phyloP scores from a whole-genome alignment of 2,113 vertebrate genomes.

The Vanacampus margaritifer region DNA sequence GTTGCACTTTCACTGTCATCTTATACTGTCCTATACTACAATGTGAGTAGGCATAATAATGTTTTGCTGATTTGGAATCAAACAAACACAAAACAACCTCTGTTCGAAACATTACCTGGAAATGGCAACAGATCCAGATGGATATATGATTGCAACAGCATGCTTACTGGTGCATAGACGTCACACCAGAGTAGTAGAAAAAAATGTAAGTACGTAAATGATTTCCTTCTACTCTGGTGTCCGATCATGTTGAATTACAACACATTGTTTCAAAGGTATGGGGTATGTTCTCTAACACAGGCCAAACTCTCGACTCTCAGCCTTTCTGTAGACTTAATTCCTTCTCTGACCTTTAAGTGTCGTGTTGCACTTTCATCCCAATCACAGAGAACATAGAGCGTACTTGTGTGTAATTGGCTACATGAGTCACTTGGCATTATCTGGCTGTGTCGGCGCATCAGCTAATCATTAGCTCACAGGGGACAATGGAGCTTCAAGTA shows the following conservation, averaged over 20 bases:
- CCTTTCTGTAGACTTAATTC: constrained; percentile 35
- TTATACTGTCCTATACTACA: too few species aligned
- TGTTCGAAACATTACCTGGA: background rate
- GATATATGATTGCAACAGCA: background rate
- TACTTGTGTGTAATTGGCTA: constrained; percentile 49
- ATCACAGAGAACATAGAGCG: constrained; percentile 31
- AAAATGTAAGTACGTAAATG: too few species aligned
- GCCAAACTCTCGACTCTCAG: constrained; percentile 6
- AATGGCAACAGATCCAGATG: background rate
- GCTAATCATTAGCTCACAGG: constrained; percentile 42
- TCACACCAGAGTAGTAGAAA: too few species aligned
- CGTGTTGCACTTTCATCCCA: constrained; percentile 49
- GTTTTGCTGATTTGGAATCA: too few species aligned
- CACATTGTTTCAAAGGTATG: background rate
- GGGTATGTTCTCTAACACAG: background rate
- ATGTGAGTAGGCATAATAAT: too few species aligned
- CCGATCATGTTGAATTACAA: background rate
- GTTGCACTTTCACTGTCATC: too few species aligned
- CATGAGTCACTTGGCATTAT: constrained; percentile 56
- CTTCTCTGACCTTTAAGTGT: constrained; percentile 56
- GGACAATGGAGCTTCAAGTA: constrained; percentile 33
- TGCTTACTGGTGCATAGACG: background rate
- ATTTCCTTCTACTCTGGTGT: background rate
- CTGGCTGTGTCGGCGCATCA: constrained; percentile 28
- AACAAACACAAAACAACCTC: background rate